Percentiles rank a stretch among this genome's conserved stretches.
phyloP scores from a whole-genome alignment of 2,113 vertebrate genomes.

The Sciurus niger region DNA sequence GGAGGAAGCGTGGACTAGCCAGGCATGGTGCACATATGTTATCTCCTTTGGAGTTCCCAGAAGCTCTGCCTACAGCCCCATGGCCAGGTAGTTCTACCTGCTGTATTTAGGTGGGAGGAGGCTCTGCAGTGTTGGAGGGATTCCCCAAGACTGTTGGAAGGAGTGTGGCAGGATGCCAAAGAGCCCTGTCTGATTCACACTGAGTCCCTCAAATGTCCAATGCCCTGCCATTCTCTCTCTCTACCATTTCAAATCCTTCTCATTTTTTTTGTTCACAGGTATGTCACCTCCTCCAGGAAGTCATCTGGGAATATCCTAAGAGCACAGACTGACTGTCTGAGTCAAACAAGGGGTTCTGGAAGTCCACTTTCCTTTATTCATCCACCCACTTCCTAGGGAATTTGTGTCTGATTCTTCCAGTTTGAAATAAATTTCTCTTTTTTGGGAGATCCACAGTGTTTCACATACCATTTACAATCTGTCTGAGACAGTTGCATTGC shows the following conservation, averaged over 20 bases:
- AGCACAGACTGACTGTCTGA: not conserved
- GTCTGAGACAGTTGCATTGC: not conserved
- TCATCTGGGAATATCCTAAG: not conserved
- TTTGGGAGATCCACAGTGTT: too few species aligned
- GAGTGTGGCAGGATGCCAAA: too few species aligned
- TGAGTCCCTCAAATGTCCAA: not conserved
- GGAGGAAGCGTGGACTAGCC: not conserved
- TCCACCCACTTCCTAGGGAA: not conserved
- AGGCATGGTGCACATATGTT: fast-evolving
- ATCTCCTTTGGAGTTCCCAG: too few species aligned
- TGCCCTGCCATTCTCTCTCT: not conserved
- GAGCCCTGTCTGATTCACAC: too few species aligned
- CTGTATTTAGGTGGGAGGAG: too few species aligned
- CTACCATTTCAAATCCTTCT: not conserved
- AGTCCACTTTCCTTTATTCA: not conserved
- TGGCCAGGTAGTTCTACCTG: not conserved
- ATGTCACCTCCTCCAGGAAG: not conserved
- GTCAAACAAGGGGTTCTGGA: not conserved
- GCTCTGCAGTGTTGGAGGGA: not conserved
- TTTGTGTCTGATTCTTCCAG: not conserved
- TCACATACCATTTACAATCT: not conserved
- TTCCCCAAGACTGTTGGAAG: fast-evolving
- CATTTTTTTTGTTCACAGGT: not conserved
- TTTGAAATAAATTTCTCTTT: not conserved
- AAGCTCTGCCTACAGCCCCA: not conserved